phyloP scores from a whole-genome alignment of 2,113 vertebrate species.

The Rhegmatorhina hoffmannsi region DNA sequence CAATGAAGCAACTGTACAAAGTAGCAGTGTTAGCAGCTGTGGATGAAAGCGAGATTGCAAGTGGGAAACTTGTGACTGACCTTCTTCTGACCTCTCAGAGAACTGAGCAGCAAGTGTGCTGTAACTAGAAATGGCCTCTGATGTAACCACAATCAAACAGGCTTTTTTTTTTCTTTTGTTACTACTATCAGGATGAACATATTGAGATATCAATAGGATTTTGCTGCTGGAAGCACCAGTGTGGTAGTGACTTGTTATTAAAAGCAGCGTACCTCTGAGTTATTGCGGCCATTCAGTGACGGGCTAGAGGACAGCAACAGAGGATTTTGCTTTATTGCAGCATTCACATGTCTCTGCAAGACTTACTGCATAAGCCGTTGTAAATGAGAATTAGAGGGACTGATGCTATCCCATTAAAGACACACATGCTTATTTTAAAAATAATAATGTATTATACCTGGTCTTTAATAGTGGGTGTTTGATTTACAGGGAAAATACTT shows the following conservation, averaged over 20 bases:
- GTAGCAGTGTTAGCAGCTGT: not conserved
- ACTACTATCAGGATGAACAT: not conserved
- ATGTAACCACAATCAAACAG: not conserved
- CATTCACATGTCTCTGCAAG: not conserved
- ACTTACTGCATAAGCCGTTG: not conserved
- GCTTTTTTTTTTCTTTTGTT: not conserved
- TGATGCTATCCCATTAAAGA: not conserved
- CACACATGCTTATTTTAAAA: not conserved
- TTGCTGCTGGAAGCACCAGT: not conserved
- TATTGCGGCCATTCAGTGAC: not conserved
- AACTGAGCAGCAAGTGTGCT: not conserved
- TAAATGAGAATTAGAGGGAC: not conserved
- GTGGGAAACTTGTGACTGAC: slow-evolving; percentile 33
- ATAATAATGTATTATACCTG: not conserved
- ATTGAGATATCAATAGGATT: not conserved
- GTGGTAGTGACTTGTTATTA: not conserved
- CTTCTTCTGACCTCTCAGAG: not conserved
- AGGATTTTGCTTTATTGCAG: not conserved
- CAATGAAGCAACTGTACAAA: not conserved
- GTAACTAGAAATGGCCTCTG: not conserved
- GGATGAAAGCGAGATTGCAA: not conserved
- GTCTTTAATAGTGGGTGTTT: not conserved
- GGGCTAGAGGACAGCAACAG: not conserved
- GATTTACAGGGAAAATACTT: not conserved
- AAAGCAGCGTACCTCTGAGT: not conserved